Evolutionary conservation across 2,113 vertebrate species (phyloP).

Genomic region (Chrysochloris asiatica): DNA sequence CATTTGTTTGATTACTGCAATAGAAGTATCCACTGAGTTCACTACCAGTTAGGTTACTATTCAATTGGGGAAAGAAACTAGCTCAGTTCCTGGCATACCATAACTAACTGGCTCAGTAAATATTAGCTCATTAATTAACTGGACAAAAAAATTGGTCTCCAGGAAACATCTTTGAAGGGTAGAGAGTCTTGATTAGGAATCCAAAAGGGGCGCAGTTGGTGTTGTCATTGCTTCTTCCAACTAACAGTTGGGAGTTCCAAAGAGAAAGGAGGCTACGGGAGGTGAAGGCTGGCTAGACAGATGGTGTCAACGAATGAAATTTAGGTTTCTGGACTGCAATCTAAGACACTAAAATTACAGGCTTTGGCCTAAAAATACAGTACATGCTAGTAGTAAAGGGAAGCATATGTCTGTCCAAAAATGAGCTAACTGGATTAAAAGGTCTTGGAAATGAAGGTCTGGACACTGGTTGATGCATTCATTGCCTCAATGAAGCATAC

Average conservation of each 20-base stretch:
- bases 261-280: slow-evolving; percentile 53
- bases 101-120: slow-evolving; percentile 54
- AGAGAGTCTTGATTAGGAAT: slow-evolving; percentile 28
- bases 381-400: slow-evolving; percentile 5
- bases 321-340: slow-evolving; percentile 64
- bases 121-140: slow-evolving; percentile 69
- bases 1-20: slow-evolving; percentile 23
- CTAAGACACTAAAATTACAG: slow-evolving; percentile 58
- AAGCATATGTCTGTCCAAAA: slow-evolving; percentile 63
- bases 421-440: slow-evolving; percentile 49
- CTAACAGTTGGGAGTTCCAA: slow-evolving; percentile 68
- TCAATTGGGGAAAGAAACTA: slow-evolving; percentile 38
- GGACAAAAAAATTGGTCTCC: slow-evolving; percentile 35
- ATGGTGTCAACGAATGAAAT: slow-evolving; percentile 68
- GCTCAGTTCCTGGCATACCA: slow-evolving; percentile 55
- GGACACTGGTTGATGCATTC: background rate
- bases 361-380: slow-evolving; percentile 34
- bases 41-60: background rate
- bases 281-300: slow-evolving; percentile 70
- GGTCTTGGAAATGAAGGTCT: slow-evolving; percentile 21
- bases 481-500: slow-evolving; percentile 21
- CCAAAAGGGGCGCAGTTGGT: slow-evolving; percentile 64
- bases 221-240: slow-evolving; percentile 58
- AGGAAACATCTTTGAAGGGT: slow-evolving; percentile 48
- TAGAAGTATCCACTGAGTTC: slow-evolving; percentile 24